Conservation (phyloP, 2,797 vertebrate species). For the Paramormyrops hopkinsi region DNA sequence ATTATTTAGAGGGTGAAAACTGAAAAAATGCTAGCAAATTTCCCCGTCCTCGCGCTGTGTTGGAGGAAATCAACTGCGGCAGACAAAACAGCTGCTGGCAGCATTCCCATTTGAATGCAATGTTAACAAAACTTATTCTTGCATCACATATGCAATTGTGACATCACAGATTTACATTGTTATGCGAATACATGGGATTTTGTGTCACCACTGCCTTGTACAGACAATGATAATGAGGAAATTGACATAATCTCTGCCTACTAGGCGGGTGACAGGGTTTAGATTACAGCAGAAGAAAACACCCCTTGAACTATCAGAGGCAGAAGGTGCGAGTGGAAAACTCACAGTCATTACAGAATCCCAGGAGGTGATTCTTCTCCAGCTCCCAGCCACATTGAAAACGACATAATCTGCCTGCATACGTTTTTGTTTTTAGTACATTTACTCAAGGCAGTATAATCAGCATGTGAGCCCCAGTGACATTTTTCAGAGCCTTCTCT, state of each 20-base stretch:
- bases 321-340: slow-evolving; percentile 14
- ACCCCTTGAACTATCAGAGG: not conserved
- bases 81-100: not conserved
- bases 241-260: not conserved
- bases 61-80: not conserved
- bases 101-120: not conserved
- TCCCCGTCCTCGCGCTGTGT: not conserved
- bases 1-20: not conserved
- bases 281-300: not conserved
- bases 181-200: not conserved
- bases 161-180: not conserved
- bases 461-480: slow-evolving; percentile 49
- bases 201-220: not conserved
- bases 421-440: slow-evolving; percentile 60
- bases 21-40: not conserved
- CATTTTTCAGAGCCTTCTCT: slow-evolving; percentile 22
- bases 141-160: not conserved
- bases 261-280: not conserved
- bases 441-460: slow-evolving; percentile 61
- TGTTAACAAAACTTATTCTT: not conserved
- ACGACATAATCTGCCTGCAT: slow-evolving; percentile 55
- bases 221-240: not conserved
- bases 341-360: slow-evolving; percentile 29
- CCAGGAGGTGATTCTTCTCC: slow-evolving; percentile 37
- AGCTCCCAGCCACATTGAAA: slow-evolving; percentile 47